Base-by-base conservation (phyloP, 2,888 invertebrate species). In the Mesoligia furuncula region DNA sequence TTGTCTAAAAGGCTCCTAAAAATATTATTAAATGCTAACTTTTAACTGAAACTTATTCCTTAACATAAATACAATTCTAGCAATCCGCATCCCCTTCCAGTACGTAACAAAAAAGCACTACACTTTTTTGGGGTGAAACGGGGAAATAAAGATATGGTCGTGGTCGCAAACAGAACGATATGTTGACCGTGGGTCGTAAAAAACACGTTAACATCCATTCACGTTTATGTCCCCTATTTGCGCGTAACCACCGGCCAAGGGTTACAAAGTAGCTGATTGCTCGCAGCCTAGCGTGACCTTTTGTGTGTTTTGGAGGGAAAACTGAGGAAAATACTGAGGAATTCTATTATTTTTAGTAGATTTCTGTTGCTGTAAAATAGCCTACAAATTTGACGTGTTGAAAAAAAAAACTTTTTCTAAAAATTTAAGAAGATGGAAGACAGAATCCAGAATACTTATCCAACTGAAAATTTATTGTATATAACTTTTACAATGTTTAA, bases 151-250 rank as follows among this genome's bases (percentile, higher is more conserved):
- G 95, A 96, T 95, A 96, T 95, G 94, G 91, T 74, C 78, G 91
- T 89, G 95, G 94, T 92, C 93, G 94, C 96, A 96, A 96, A 96
- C 95, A 96, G 94, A 95, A 95, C 95, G 95, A 95, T 95, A 95
- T 94, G 95, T 94, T 95, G 95, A 94, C 93, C 94, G 91, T 90
- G 91, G 90, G 90, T 95, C 96, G 96, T 96, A 96, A 96, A 96
- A 96, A 96, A 96, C 96, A 95, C 96, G 96, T 96, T 96, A 96
- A 96, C 96, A 96, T 96, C 96, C 95, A 96, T 96, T 96, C 95
- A 95, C 94, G 94, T 96, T 96, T 95, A 94, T 95, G 92, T 92
- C 95, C 96, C 95, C 95, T 95, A 95, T 95, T 96, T 95, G 94
- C 91, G 91, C 92, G 91, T 73, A 93, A 92, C 95, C 96, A 94